These are phyloP conservation scores for Pomatostomus ruficeps DNA, from an alignment of 2,113 vertebrate genomes.

Conservation along the genomic window DNA sequence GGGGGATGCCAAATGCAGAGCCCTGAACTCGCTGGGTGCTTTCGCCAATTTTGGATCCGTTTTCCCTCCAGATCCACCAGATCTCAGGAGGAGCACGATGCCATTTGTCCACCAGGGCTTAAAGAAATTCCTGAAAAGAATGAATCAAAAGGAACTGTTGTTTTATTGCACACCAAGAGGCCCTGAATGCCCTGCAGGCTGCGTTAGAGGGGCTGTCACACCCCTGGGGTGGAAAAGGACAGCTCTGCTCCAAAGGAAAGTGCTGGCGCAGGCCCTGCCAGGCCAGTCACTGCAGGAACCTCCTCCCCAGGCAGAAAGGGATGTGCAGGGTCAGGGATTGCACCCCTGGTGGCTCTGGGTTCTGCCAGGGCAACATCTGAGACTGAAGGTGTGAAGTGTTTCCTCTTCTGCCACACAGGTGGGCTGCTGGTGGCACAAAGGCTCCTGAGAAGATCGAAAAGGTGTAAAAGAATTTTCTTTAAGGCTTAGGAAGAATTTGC, in stretches of 20 bases:
- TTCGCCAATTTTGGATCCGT: not conserved
- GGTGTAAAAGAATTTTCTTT: not conserved
- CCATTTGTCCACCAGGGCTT: not conserved
- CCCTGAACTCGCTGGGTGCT: not conserved
- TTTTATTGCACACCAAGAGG: not conserved
- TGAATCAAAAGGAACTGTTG: not conserved
- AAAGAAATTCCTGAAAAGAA: not conserved
- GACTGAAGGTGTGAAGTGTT: not conserved
- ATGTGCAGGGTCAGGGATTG: not conserved
- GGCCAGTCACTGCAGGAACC: not conserved
- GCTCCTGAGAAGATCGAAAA: not conserved
- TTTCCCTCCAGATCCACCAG: not conserved
- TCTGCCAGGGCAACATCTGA: not conserved
- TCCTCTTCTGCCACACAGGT: not conserved
- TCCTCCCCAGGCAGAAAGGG: not conserved
- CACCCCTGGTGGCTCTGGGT: not conserved
- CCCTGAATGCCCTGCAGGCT: not conserved
- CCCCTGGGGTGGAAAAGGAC: not conserved
- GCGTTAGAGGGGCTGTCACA: not conserved
- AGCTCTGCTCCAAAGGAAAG: too few relatives aligned
- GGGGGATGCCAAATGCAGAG: conserved; percentile 23
- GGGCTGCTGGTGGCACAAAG: not conserved
- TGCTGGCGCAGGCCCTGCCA: not conserved
- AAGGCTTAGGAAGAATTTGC: not conserved
- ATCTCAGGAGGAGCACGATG: not conserved